Conservation (phyloP, 2,113 vertebrate species). For the Centropus unirufus region DNA sequence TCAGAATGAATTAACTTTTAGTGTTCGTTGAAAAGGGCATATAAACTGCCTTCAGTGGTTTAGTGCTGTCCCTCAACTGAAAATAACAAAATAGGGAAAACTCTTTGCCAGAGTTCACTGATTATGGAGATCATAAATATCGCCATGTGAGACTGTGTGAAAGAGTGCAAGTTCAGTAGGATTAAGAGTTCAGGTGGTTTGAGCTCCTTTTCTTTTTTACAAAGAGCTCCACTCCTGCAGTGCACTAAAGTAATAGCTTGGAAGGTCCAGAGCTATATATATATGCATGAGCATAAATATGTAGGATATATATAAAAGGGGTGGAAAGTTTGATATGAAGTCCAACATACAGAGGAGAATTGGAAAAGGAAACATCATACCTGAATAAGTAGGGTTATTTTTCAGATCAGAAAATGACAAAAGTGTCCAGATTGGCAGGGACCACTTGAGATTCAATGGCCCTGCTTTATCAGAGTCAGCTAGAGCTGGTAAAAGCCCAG, state of each 20-base stretch:
- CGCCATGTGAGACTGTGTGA: background rate
- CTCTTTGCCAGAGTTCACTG: background rate
- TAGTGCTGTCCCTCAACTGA: background rate
- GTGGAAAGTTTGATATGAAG: background rate
- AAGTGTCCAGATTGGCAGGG: background rate
- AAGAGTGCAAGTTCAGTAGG: background rate
- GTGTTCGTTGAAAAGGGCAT: background rate
- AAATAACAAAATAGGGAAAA: background rate
- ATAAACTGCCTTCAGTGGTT: background rate
- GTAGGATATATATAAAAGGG: background rate
- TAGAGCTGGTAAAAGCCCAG: background rate
- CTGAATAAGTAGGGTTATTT: background rate
- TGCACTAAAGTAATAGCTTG: background rate
- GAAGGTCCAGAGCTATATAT: background rate
- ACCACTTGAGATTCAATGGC: background rate
- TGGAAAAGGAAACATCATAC: background rate
- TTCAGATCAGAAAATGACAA: background rate
- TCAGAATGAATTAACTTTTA: background rate
- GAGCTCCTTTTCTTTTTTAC: background rate
- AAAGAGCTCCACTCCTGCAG: background rate
- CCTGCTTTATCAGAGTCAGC: background rate
- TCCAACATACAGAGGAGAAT: background rate
- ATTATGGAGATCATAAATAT: background rate
- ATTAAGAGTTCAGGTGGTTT: background rate
- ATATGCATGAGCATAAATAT: background rate